Evolutionary conservation across 2,113 vertebrate species (phyloP).

Genomic region (Forbesichthys papilliferus): DNA sequence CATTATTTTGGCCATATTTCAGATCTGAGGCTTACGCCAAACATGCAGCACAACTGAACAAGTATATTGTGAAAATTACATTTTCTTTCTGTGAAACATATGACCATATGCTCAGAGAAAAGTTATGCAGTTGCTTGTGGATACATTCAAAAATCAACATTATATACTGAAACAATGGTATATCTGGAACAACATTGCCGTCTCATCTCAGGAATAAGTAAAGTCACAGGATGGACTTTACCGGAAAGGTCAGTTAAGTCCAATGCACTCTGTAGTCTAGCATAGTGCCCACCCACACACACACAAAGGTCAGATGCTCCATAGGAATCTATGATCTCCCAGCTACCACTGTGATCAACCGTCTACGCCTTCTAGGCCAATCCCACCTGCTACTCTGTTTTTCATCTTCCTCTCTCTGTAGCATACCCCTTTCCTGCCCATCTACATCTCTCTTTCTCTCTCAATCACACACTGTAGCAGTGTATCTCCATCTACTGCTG

Average conservation of each 20-base stretch:
- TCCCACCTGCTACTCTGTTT: constrained; percentile 3
- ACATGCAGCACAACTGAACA: background rate
- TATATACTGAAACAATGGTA: background rate
- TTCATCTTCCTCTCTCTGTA: constrained; percentile 8
- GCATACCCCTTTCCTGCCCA: constrained; percentile 1
- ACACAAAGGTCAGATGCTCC: constrained; percentile 61
- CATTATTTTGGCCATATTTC: background rate
- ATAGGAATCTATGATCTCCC: constrained; percentile 31
- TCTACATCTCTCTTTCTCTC: constrained; percentile 7
- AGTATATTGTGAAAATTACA: background rate
- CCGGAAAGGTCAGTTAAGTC: constrained; percentile 65
- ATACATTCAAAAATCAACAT: background rate
- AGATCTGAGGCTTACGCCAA: background rate
- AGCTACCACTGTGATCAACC: constrained; percentile 59
- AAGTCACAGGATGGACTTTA: constrained; percentile 27
- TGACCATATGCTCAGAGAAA: too few species aligned
- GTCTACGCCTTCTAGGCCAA: constrained; percentile 32
- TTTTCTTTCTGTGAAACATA: background rate
- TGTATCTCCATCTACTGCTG: constrained; percentile 25
- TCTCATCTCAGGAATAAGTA: constrained; percentile 6
- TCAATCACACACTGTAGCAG: constrained; percentile 5
- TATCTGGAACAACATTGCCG: constrained; percentile 1
- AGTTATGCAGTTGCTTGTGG: too few species aligned
- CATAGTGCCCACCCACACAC: constrained; percentile 23
- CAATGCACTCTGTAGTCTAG: constrained; percentile 46